phyloP scores from a whole-genome alignment of 2,797 vertebrate genomes.

The Chaetodon trifasciatus region DNA sequence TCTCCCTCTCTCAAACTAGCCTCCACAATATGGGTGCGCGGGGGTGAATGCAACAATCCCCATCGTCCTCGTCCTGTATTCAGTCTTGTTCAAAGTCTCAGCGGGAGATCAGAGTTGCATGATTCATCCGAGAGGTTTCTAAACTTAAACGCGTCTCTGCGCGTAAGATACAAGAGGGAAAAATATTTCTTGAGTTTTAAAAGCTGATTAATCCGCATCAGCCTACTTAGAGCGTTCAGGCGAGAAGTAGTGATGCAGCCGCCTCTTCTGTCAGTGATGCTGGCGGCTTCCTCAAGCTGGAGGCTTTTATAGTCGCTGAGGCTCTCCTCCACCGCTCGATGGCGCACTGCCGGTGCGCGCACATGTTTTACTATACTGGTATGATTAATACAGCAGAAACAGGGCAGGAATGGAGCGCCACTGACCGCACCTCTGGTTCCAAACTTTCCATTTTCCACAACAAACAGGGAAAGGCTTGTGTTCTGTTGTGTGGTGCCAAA shows the following conservation, averaged over 20 bases:
- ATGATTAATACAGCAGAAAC: not conserved
- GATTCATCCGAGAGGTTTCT: not conserved
- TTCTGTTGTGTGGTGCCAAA: not conserved
- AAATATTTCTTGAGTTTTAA: too few species aligned
- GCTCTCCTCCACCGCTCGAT: conserved; percentile 25
- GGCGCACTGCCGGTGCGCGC: conserved; percentile 43
- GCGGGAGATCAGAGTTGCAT: conserved; percentile 5
- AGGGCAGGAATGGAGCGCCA: not conserved
- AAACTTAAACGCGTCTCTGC: not conserved
- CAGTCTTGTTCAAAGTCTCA: not conserved
- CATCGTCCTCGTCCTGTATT: conserved; percentile 32
- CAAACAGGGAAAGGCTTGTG: not conserved
- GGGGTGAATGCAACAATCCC: conserved; percentile 3
- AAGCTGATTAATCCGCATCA: not conserved
- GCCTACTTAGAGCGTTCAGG: not conserved
- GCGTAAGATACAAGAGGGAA: not conserved
- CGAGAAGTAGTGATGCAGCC: conserved; percentile 5
- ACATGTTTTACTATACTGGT: not conserved
- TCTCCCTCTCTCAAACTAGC: not conserved
- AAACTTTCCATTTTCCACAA: too few species aligned
- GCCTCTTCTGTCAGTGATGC: conserved; percentile 23
- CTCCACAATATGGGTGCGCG: conserved; percentile 8
- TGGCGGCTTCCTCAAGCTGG: conserved; percentile 18
- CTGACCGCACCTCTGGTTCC: rapidly evolving
- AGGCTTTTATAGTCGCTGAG: conserved; percentile 64